Evolutionary conservation across 2,797 vertebrate genomes (phyloP), one percentile per base, ranked within the genome.

Genomic region (Acanthurus tractus): DNA sequence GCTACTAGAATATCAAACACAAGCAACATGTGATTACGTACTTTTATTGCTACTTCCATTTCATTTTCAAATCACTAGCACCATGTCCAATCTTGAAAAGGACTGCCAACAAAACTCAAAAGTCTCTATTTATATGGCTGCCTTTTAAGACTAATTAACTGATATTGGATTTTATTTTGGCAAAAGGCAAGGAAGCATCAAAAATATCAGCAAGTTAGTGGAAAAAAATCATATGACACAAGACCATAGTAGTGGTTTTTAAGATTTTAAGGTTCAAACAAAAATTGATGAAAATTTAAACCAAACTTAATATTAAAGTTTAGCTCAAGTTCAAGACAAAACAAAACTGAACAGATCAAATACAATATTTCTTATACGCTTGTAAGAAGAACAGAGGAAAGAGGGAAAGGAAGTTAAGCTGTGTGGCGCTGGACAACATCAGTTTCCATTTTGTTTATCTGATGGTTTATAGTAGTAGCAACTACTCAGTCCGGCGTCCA

Each of bases 371-470:
- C 9, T 18, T 1, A 58, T 48, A 49, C 59, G 1, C 11, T 50
- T 70, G 10, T 59, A 4, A 59, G 15, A 42, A 58, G 15, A 2
- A 50, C n/a, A 58, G 34, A 23, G 8, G 46, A 7, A 29, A 13
- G 18, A 20, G 40, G 13, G 2, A 22, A 29, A 0, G 10, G 44
- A 12, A 15, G 62, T 46, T 52, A 13, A n/a, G 40, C 38, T 4
- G 38, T 23, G 49, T 52, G 6, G 13, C 29, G n/a, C 36, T 62
- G 40, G 42, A 48, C 70, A 56, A 48, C 29, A n/a, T 72, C 42
- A 63, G n/a, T 38, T 63, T 55, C 59, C 25, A n/a, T 48, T 55
- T 63, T 59, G 29, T 62, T 15, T 42, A 34, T 45, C 10, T 1
- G 2, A 17, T 20, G 15, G 20, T 57, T 49, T 36, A 20, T 61